Evolutionary conservation across 1,140 invertebrate species (phyloP), one percentile per base, ranked within the genome.

Genomic region (Oreohelix idahoensis): DNA sequence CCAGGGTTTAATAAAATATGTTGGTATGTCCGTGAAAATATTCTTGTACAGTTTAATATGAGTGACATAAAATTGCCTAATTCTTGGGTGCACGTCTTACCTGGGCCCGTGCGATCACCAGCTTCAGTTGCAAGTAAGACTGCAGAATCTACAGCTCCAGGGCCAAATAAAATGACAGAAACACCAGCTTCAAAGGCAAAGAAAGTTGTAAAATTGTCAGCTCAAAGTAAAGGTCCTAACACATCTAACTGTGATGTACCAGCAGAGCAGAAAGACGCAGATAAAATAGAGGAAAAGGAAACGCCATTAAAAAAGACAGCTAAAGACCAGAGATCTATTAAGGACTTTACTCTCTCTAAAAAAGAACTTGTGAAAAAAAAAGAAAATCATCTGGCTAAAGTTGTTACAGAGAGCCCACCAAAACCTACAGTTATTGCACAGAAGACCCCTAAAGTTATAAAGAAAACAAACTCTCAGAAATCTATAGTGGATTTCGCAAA

Each of bases 21-120:
- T 85, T 96, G 96, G 96, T 94, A 94, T 83, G 95, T 96, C 4
- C 85, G 93, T 4, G 92, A 94, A 20, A 94, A 95, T 93, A 29
- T 94, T 11, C 81, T 92, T 13, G 92, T 94, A 29, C 93, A 95
- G 86, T 95, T 95, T 90, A 92, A 93, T 0, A 88, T 95, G 0
- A 87, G 89, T 35, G 93, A 94, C 17, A 84, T 95, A 0, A 86
- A 79, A 11, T 49, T 81, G 73, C 53, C 81, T 10, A 85, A 85
- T 66, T 20, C 66, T 0, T 84, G 83, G 85, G 83, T 82, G 42
- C 82, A 77, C 39, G 8, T 78, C 15, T 35, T 58, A 63, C 32
- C 79, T 45, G 63, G 0, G 29, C 45, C 63, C 32, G 63, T 42
- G 26, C 8, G 73, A 53, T 81, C 71, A 32, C 39, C 66, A 51